A percentile compares a stretch with the other conserved stretches of the same genome.
phyloP scores from a whole-genome alignment of 1,140 invertebrate species.

The Vollenhovia emeryi region DNA sequence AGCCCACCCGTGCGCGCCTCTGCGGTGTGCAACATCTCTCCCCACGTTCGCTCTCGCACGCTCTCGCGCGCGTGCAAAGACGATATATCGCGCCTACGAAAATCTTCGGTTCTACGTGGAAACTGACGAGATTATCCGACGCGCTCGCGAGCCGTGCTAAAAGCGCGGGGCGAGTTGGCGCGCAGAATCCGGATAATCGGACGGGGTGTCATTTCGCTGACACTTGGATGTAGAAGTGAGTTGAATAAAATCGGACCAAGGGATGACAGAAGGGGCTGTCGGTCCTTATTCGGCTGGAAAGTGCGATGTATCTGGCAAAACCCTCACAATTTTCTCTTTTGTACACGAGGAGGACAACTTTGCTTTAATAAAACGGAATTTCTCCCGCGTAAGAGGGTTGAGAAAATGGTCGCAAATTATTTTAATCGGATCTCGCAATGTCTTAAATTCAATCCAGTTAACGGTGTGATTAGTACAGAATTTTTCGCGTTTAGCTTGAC shows the following conservation, averaged over 20 bases:
- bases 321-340: neutral
- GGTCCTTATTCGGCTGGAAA: neutral
- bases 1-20: slow-evolving; percentile 83
- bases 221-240: neutral
- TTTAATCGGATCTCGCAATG: neutral
- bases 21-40: slow-evolving; percentile 76
- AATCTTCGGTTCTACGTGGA: slow-evolving; percentile 50
- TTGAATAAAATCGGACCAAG: neutral
- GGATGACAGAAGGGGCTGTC: neutral
- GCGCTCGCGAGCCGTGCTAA: slow-evolving; percentile 4
- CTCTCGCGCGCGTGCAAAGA: slow-evolving; percentile 35
- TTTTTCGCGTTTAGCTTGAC: neutral
- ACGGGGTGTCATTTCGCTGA: neutral
- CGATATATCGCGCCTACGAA: slow-evolving; percentile 59
- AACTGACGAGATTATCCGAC: slow-evolving; percentile 39
- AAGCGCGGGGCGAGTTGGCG: slow-evolving; percentile 14
- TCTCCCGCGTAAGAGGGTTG: neutral
- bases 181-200: slow-evolving; percentile 3
- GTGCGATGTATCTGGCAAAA: neutral
- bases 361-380: neutral
- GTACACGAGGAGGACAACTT: neutral
- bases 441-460: neutral
- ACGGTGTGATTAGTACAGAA: neutral
- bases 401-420: neutral
- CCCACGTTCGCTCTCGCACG: slow-evolving; percentile 11